Evolutionary conservation across 2,113 vertebrate species (phyloP), one percentile per base, ranked within the genome.

Genomic region (Prunella fulvescens): DNA sequence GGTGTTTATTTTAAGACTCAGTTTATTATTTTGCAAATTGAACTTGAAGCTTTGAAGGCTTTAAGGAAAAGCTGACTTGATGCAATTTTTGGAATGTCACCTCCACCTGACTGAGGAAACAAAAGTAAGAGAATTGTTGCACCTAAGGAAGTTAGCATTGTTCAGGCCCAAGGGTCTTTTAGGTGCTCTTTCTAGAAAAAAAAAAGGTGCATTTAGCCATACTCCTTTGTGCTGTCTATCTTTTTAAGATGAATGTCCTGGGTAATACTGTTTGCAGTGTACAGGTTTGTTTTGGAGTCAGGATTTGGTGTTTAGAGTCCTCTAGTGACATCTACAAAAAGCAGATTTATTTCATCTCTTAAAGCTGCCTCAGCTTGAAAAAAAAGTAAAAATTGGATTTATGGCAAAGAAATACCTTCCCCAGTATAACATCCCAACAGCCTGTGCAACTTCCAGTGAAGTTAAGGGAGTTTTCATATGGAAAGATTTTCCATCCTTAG

Each of bases 211-310:
- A 26, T 88, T 91, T 64, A 71, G 8, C 14, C 78, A 12, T 78
- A 40, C 23, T 92, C 2, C 16, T 87, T 33, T 50, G 15, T 92
- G 31, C 50, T 78, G 33, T 67, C 47, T 67, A 0, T 61, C 65
- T 76, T 77, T 79, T 48, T 67, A 72, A 83, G 39, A 83, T 54
- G 9, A 72, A 35, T 92, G 53, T 76, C 31, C 50, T 85, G 28
- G 12, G 22, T 88, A 93, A 50, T 79, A 31, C 28, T 0, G 0
- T 76, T 88, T 85, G 29, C 42, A 72, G 33, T 23, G 3, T 64
- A 58, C 28, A 62, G 57, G 82, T 95, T 95, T 94, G 23, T 89
- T 92, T 62, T 76, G 84, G 70, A 82, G 31, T 95, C 91, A 60
- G 1, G 0, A 29, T 37, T 91, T 0, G 2, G 9, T 89, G 65